phyloP scores from a whole-genome alignment of 92 coral and sea anemone genomes.

The Palythoa heliodiscus region DNA sequence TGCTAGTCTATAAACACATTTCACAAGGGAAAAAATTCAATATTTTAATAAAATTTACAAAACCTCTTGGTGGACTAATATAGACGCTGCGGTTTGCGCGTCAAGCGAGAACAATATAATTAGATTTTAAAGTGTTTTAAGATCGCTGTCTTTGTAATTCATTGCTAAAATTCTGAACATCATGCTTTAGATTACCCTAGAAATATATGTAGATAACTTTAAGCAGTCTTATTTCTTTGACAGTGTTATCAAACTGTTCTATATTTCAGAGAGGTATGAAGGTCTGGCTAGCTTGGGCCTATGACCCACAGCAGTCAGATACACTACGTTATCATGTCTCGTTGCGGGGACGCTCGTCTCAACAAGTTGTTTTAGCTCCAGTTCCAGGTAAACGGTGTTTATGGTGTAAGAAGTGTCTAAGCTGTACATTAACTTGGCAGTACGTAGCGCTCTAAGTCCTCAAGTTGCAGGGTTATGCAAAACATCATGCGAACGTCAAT shows the following conservation, averaged over 20 bases:
- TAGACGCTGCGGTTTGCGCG: too few relatives aligned
- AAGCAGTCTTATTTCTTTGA: neutral
- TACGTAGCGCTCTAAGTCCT: neutral
- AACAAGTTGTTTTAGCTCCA: constrained; percentile 1
- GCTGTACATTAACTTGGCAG: neutral
- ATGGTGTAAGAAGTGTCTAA: neutral
- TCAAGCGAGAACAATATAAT: too few relatives aligned
- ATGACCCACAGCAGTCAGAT: neutral
- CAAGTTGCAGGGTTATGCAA: too few relatives aligned
- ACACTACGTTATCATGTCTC: neutral
- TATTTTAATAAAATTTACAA: too few relatives aligned
- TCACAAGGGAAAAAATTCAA: too few relatives aligned
- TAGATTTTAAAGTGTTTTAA: neutral
- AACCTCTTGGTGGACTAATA: too few relatives aligned
- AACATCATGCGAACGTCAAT: too few relatives aligned
- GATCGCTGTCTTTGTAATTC: too few relatives aligned
- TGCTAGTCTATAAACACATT: too few relatives aligned
- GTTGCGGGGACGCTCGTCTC: neutral
- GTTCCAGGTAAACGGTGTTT: constrained; percentile 9
- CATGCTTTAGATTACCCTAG: too few relatives aligned
- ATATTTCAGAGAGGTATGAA: neutral
- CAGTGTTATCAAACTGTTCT: neutral
- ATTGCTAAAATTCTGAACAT: neutral
- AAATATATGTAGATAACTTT: neutral
- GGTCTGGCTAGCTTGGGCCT: neutral